Evolutionary conservation across 2,797 vertebrate genomes (phyloP), one percentile per base, ranked within the genome.

Genomic region (Mus minutoides): DNA sequence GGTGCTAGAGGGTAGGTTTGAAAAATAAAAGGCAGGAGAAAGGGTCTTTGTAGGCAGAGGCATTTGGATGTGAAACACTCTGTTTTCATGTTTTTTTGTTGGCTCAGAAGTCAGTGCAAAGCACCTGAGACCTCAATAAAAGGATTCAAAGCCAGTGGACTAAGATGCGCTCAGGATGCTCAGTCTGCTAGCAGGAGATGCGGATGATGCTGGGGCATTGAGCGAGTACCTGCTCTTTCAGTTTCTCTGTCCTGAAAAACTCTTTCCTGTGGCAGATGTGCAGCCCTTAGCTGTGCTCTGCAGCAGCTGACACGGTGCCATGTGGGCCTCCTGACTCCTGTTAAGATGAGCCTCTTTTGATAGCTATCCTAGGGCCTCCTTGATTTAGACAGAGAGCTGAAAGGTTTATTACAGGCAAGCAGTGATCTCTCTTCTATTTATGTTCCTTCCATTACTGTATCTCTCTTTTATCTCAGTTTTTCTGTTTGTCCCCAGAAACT

Each of bases 41-140:
- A 64, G 8, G 40, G 49, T 56, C 40, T 92, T 16, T 26, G 8
- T 75, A 34, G 78, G 9, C 58, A 82, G 67, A 89, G 40, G 60
- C 13, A 54, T 1, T 62, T 78, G 79, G 56, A 62, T 93, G 52
- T 94, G 34, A 91, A 91, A 78, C 21, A 13, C 64, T 90, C n/a
- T 17, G 22, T 31, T 43, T 71, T 94, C 13, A 29, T 78, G 93
- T 79, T 90, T 73, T 34, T 67, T n/a, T 96, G 24, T 94, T 76
- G 64, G 34, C 71, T 96, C 64, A 92, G 69, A 94, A 95, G 78
- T 94, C 89, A 94, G 60, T 69, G n/a, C 52, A 67, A 88, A 89
- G 21, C 31, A 40, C 71, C 49, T 26, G 40, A 12, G 52, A n/a
- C 92, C 76, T 78, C 17, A 22, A 52, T 37, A 87, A 91, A 80